These are phyloP conservation scores for Hipposideros larvatus DNA, from an alignment of 2,797 vertebrate species.

Conservation along the genomic window DNA sequence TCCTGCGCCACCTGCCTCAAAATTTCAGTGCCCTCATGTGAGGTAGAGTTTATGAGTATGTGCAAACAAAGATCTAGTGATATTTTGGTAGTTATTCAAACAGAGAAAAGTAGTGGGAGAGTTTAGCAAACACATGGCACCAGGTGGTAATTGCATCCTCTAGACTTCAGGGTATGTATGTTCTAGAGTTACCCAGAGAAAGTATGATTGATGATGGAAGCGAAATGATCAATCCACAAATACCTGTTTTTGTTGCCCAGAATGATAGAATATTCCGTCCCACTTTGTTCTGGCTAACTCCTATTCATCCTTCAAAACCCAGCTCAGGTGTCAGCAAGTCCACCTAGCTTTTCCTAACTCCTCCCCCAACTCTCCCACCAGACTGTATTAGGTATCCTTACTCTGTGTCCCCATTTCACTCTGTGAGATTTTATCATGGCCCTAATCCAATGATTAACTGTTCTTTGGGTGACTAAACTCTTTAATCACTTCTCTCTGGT, in stretches of 20 bases:
- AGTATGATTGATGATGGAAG: neutral
- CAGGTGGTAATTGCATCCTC: neutral
- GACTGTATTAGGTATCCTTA: neutral
- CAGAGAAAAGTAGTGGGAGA: neutral
- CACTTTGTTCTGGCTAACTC: neutral
- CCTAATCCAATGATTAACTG: neutral
- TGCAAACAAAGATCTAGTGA: neutral
- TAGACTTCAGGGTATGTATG: neutral
- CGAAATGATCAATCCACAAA: neutral
- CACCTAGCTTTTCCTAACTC: neutral
- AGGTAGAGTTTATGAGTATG: neutral
- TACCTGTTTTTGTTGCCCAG: neutral
- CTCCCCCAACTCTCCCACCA: rapidly evolving
- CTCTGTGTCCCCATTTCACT: neutral
- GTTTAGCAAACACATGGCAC: neutral
- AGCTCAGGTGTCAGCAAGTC: neutral
- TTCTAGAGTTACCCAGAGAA: neutral
- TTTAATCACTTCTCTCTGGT: neutral
- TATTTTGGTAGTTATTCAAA: neutral
- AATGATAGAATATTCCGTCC: neutral
- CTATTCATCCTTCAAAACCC: neutral
- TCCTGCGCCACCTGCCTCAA: neutral
- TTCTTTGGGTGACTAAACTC: neutral
- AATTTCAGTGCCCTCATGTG: neutral
- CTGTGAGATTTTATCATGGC: neutral